phyloP scores from a whole-genome alignment of 2,113 vertebrate genomes.

The Eurypyga helias region DNA sequence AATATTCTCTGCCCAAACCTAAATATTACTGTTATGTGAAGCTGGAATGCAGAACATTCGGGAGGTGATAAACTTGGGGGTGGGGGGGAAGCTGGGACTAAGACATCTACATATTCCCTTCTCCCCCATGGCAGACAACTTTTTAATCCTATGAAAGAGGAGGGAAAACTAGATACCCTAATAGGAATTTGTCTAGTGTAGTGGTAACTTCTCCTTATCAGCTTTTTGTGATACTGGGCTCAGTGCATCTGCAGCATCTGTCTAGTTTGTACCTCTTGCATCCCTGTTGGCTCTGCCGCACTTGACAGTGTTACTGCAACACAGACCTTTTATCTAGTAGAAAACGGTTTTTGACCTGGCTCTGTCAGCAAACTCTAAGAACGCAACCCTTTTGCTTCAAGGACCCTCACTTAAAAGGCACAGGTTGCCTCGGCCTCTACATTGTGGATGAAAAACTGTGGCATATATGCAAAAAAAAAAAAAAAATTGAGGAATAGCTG shows the following conservation, averaged over 20 bases:
- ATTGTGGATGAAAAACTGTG: not conserved
- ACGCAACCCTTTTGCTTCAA: not conserved
- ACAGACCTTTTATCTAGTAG: not conserved
- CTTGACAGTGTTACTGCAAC: not conserved
- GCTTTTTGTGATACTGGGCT: not conserved
- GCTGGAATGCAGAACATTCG: not conserved
- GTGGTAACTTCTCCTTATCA: not conserved
- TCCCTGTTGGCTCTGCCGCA: not conserved
- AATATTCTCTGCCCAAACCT: not conserved
- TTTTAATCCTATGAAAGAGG: not conserved
- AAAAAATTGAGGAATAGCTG: not conserved
- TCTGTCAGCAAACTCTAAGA: not conserved
- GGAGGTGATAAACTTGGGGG: accelerated
- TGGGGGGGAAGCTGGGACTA: not conserved
- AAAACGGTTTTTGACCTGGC: not conserved
- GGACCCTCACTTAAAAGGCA: not conserved
- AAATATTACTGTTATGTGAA: not conserved
- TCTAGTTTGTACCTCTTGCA: not conserved
- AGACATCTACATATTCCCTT: not conserved
- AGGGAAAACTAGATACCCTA: not conserved
- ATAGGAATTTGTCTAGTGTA: not conserved
- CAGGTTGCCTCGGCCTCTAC: not conserved
- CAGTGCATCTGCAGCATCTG: not conserved
- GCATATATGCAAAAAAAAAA: not conserved
- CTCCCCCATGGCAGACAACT: not conserved